Base-by-base conservation (phyloP, 1,140 invertebrate genomes). In the Drosophila mayri region DNA sequence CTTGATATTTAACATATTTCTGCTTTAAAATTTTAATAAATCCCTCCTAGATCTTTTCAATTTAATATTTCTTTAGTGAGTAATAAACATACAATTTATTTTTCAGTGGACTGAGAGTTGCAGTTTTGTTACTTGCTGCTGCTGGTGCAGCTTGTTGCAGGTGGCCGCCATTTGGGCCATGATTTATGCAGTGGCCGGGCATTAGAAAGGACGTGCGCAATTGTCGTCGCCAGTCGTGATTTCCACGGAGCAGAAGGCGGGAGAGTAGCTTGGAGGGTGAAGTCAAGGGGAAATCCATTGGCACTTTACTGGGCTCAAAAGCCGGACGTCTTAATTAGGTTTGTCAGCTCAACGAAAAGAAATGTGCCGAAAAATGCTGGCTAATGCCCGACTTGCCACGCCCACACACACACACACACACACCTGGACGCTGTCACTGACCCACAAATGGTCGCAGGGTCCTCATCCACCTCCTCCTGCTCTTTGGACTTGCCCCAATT, bases 171-270 rank as follows among this genome's bases (percentile, higher is more conserved):
- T 72, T 73, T 72, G 70, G 67, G 54, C 70, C 67, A 60, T 73
- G 70, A 73, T 73, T 73, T 73, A 72, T 73, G 70, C 70, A 73
- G 70, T 73, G 54, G 70, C 70, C 67, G 25, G 67, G 70, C 70
- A 73, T 73, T 73, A 73, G 70, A 73, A 73, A 73, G 70, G 70
- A 72, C 70, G 70, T 72, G 60, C 70, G 55, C 67, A 73, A 67
- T 73, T 73, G 70, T 73, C 70, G 70, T 73, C 70, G 70, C 67
- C 44, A 50, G 70, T 73, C 70, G 70, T 73, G 66, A 70, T 70
- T 70, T 47, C 12, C 30, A 37, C 9, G 47, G 44, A 44, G 32
- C n/a, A 11, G 32, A 30, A 8, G 47, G 44, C 22, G 37, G 60
- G 11, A 11, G 20, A 18, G 40, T 22, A 35, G 62, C 18, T 32